These are phyloP conservation scores for Ageneiosus marmoratus DNA, from an alignment of 2,113 vertebrate species.

Conservation along the genomic window DNA sequence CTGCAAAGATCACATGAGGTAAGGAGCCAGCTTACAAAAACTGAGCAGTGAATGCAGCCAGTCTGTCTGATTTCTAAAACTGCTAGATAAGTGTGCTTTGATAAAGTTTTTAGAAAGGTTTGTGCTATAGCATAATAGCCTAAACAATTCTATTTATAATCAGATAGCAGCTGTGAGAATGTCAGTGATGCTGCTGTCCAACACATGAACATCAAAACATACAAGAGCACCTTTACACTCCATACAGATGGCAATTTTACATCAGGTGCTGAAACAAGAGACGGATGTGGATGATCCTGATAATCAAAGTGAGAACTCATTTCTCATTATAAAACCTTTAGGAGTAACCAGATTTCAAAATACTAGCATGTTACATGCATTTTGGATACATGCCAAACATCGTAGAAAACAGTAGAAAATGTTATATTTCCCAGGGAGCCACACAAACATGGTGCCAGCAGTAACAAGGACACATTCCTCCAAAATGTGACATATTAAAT, in stretches of 20 bases:
- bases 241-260: not conserved
- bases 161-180: not conserved
- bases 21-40: not conserved
- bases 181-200: not conserved
- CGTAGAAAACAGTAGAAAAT: not conserved
- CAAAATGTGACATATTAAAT: not conserved
- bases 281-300: not conserved
- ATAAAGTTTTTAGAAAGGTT: not conserved
- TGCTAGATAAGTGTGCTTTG: not conserved
- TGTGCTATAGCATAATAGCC: no score
- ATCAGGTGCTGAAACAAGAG: not conserved
- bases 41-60: not conserved
- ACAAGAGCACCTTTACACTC: not conserved
- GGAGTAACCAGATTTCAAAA: not conserved
- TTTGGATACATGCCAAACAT: not conserved
- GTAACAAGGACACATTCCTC: not conserved
- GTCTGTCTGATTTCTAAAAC: not conserved
- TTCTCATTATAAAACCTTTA: not conserved
- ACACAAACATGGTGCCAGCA: not conserved
- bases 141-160: not conserved
- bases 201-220: not conserved
- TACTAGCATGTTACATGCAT: not conserved
- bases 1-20: not conserved
- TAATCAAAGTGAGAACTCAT: not conserved
- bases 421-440: not conserved